Conservation (phyloP, 2,888 invertebrate species). For the Lucinisca nassula region DNA sequence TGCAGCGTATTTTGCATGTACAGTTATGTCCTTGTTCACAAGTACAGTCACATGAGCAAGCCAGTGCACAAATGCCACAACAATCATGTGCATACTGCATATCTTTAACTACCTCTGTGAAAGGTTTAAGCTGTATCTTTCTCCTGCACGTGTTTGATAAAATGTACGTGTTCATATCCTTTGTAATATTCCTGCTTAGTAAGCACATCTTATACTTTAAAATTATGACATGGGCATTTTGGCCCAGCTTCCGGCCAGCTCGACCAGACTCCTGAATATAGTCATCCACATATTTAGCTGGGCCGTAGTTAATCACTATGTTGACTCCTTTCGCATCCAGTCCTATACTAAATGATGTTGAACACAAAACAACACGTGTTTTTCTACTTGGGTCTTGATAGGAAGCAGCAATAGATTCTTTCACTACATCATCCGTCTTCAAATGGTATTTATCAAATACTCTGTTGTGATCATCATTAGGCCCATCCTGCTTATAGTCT, state of each 20-base stretch:
- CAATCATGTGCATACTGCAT: not conserved
- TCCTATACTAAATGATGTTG: conserved; percentile 55
- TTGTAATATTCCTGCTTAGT: conserved; percentile 33
- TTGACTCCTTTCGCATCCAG: conserved; percentile 46
- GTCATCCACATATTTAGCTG: conserved; percentile 37
- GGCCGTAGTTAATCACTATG: conserved; percentile 41
- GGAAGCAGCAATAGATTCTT: conserved; percentile 16
- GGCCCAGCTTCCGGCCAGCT: conserved; percentile 31
- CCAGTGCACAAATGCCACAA: not conserved
- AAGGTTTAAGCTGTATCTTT: not conserved
- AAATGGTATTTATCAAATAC: conserved; percentile 45
- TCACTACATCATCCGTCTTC: conserved; percentile 36
- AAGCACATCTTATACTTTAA: conserved; percentile 33
- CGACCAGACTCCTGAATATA: conserved; percentile 47
- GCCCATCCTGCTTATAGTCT: not conserved
- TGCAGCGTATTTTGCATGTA: not conserved
- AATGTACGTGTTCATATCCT: conserved; percentile 29
- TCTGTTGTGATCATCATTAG: conserved; percentile 41
- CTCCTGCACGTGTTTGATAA: not conserved
- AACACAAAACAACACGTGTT: conserved; percentile 42
- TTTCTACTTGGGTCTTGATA: conserved; percentile 25
- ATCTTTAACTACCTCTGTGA: not conserved
- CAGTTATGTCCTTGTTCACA: not conserved
- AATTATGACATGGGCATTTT: conserved; percentile 29
- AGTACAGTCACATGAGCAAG: not conserved